Evolutionary conservation across 1,140 invertebrate species (phyloP), one percentile per base, ranked within the genome.

Genomic region (Pissodes strobi): DNA sequence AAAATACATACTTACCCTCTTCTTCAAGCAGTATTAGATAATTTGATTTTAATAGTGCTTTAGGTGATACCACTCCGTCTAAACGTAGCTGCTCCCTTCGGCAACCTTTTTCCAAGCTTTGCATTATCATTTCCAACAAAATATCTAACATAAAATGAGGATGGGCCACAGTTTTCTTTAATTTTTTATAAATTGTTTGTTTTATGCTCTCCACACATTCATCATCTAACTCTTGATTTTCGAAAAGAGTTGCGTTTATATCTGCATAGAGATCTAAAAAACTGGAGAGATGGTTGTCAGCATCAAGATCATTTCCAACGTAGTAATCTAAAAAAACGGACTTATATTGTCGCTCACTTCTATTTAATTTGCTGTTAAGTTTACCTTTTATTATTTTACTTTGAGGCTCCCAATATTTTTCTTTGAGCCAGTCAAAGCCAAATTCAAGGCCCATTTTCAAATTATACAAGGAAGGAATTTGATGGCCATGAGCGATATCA

Each of bases 401-500:
- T 53, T 73, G 69, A 10, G 60, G 23, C 18, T 71, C 48, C 74
- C 74, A 76, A 64, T 76, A 76, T 45, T 74, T 70, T n/a, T 62
- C 48, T 34, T 72, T 67, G 3, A 76, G 34, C 74, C 74, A 76
- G 17, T 71, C 27, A 19, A 76, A 68, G 46, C 70, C 73, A 57
- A 67, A 65, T 30, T 69, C 60, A 21, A 76, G 48, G 8, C 66
- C 68, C 34, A 59, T 45, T 52, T 66, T 43, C 21, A 76, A 60
- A 37, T 70, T 69, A 17, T 19, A 55, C 38, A 53, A 43, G 17
- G 72, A 72, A 30, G 72, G 70, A 21, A 72, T 37, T 45, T 64
- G 69, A 46, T 71, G 69, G 17, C 57, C 66, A 64, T 76, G 74
- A 22, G 73, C 73, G 21, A 75, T 67, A 59, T 76, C 71, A 69